Conservation (phyloP, 2,113 vertebrate genomes). For the Engystomops pustulosus region DNA sequence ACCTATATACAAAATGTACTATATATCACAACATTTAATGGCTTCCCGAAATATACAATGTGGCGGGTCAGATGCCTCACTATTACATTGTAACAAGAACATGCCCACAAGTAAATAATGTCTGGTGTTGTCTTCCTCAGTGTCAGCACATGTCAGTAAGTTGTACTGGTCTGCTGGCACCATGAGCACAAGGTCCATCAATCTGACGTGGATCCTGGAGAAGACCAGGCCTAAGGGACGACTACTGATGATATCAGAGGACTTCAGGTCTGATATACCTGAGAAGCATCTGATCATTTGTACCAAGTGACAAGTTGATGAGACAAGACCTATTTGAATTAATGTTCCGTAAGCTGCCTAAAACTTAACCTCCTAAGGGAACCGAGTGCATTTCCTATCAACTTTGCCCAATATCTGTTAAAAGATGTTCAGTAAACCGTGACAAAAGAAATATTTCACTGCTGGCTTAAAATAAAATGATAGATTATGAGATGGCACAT, state of each 20-base stretch:
- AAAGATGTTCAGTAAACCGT: conserved; percentile 25
- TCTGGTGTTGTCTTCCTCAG: not conserved
- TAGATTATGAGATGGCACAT: not conserved
- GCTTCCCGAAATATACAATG: not conserved
- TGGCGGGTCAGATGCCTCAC: not conserved
- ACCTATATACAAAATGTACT: too few species aligned
- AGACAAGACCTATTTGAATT: conserved; percentile 31
- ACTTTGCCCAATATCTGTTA: conserved; percentile 2
- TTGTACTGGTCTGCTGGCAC: not conserved
- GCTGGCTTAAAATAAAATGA: conserved; percentile 1
- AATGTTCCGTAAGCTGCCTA: not conserved
- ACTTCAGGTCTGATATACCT: conserved; percentile 11
- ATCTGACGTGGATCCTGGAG: not conserved
- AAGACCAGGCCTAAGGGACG: not conserved
- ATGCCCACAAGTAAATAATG: not conserved
- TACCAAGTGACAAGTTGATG: conserved; percentile 37
- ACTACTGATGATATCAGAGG: not conserved
- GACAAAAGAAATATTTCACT: conserved; percentile 15
- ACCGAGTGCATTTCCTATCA: conserved; percentile 28
- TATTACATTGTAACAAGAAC: not conserved
- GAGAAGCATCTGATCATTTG: not conserved
- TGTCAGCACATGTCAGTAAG: not conserved
- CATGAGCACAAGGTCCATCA: not conserved
- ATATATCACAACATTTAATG: too few species aligned
- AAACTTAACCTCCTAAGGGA: conserved; percentile 20